Evolutionary conservation across 1,140 invertebrate genomes (phyloP), one percentile per base, ranked within the genome.

Genomic region (Bombus pyrosoma): DNA sequence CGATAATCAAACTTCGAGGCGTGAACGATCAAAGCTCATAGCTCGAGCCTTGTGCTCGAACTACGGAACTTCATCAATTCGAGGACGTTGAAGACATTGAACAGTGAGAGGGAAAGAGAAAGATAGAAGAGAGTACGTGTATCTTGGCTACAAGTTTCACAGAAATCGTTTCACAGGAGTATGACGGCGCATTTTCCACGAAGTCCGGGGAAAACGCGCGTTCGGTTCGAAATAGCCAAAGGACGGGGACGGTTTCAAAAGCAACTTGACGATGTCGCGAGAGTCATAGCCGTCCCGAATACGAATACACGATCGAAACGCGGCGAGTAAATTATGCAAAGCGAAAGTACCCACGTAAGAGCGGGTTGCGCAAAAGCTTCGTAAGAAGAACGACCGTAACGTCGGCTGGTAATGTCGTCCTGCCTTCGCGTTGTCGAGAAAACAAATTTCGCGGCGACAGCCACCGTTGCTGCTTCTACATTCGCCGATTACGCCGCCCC

Each of bases 331-430:
- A 91, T 91, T 91, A 91, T 91, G 90, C 90, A 91, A 91, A 91
- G 90, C 90, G 90, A 91, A 91, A 91, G 90, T 91, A 91, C 74
- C 89, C 79, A 91, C 89, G 90, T 90, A 91, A 91, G 89, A 88
- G 81, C 66, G 81, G 66, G 81, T 91, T 91, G 89, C 89, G 89
- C 89, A 91, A 91, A 85, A 66, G 74, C 89, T 64, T 83, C 86
- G 86, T 90, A 90, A 90, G 89, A 90, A 90, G 89, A 90, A 90
- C 86, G 83, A 83, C 83, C 86, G 79, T 89, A 89, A 90, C 88
- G 89, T 81, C 79, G 86, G 41, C 78, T 80, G 69, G 86, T 68
- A 86, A 87, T 83, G 86, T 87, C 79, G 81, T 87, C 76, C 69
- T 77, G 77, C 37, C 69, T 84, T 87, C 75, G 76, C 80, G 83